Evolutionary conservation across 1,140 invertebrate genomes (phyloP).

Genomic region (Leptopilina boulardi): DNA sequence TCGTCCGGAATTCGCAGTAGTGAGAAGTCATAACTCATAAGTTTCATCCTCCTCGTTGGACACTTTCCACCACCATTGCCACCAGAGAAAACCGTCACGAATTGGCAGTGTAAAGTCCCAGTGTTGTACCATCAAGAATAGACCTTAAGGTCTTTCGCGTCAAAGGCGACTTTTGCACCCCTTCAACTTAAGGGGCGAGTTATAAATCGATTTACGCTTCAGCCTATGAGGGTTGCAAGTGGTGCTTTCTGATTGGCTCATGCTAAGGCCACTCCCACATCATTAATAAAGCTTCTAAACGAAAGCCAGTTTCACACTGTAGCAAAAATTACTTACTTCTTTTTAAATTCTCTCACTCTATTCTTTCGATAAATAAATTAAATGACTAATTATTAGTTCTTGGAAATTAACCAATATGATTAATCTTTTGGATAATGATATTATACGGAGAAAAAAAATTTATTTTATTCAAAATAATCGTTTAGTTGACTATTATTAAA

Average conservation of each 20-base stretch:
- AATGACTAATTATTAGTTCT: no score
- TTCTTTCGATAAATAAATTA: not conserved
- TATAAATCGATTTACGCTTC: slow-evolving; percentile 73
- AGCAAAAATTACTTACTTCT: slow-evolving; percentile 33
- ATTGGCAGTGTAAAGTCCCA: slow-evolving; percentile 70
- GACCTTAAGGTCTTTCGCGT: slow-evolving; percentile 56
- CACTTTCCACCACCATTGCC: slow-evolving; percentile 51
- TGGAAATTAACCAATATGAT: no score
- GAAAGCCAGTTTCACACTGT: slow-evolving; percentile 64
- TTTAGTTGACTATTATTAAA: no score
- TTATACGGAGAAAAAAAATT: no score
- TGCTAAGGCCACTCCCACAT: slow-evolving; percentile 69
- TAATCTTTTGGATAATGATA: no score
- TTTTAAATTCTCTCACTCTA: slow-evolving; percentile 33
- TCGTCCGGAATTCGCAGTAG: not conserved
- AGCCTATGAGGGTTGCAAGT: slow-evolving; percentile 72
- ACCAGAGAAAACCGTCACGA: slow-evolving; percentile 49
- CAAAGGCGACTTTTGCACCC: slow-evolving; percentile 63
- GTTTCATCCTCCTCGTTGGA: slow-evolving; percentile 37
- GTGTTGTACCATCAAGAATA: slow-evolving; percentile 50
- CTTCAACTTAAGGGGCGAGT: slow-evolving; percentile 62
- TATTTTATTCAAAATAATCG: no score
- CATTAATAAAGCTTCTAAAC: slow-evolving; percentile 62
- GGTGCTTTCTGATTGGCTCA: slow-evolving; percentile 69
- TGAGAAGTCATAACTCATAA: slow-evolving; percentile 16